Evolutionary conservation across 2,113 vertebrate genomes (phyloP), one percentile per base, ranked within the genome.

Genomic region (Mesembrinibis cayennensis): DNA sequence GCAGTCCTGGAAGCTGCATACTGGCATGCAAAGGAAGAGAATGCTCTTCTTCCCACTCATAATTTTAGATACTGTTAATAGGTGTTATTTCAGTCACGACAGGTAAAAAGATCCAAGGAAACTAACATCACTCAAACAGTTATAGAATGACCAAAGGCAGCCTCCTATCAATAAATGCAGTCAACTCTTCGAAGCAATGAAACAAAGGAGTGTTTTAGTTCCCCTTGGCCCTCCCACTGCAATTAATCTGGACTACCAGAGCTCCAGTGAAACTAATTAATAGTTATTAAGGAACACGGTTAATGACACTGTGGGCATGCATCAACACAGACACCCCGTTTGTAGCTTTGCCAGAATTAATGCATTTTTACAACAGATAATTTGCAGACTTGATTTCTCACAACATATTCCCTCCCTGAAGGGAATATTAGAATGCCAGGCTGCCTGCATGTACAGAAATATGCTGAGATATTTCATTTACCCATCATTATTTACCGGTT

Each of bases 321-420:
- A 93, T 93, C 89, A 95, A 94, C 89, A 95, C 89, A 93, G 89
- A 49, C 82, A 95, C 25, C 73, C 80, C 73, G 87, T 95, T 96
- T 89, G 90, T 74, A 97, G 49, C 84, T 96, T 91, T 89, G 81
- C 89, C 89, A 95, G 83, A 95, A 93, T 92, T 92, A 94, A 93
- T 76, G 38, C 36, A 67, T 84, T 95, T 94, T 92, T 96, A 95
- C 16, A 20, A 74, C 62, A 95, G 77, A 88, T 91, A 92, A 96
- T 95, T 94, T 96, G 62, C 71, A 86, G 88, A 78, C 66, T 62
- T 9, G 2, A 92, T 84, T 95, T 89, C 84, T 91, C 70, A 91
- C 90, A 91, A 93, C 0, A 1, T 56, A 44, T 56, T 93, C 84
- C 19, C 47, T 94, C 91, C 83, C 93, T 81, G 89, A 90, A 87